Conservation (phyloP, 1,140 invertebrate species). For the Gonatopus flavifemur region DNA sequence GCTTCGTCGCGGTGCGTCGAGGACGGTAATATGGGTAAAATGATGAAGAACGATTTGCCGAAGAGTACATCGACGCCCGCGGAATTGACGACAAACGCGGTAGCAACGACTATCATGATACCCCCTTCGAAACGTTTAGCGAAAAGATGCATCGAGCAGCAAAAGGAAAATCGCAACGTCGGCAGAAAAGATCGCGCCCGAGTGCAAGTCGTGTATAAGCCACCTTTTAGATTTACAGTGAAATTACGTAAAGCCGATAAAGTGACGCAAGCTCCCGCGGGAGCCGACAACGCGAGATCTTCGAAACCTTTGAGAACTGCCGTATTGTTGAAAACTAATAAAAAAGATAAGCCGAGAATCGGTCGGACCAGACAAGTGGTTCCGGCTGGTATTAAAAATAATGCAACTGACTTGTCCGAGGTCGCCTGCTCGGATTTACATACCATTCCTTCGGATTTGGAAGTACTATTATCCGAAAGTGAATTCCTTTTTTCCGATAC, state of each 20-base stretch:
- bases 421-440: conserved; percentile 61
- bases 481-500: conserved; percentile 64
- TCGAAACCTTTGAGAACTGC: conserved; percentile 49
- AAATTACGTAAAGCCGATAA: conserved; percentile 73
- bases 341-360: conserved; percentile 44
- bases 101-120: conserved; percentile 14
- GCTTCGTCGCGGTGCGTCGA: conserved; percentile 63
- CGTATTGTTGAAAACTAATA: conserved; percentile 54
- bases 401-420: conserved; percentile 35
- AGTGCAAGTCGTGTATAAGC: conserved; percentile 81
- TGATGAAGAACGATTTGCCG: conserved; percentile 41
- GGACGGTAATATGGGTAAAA: conserved; percentile 40
- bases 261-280: conserved; percentile 34
- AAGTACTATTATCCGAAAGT: conserved; percentile 65
- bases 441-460: conserved; percentile 66
- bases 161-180: conserved; percentile 27
- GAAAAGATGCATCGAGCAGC: conserved; percentile 35
- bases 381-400: conserved; percentile 29
- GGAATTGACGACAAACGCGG: conserved; percentile 57
- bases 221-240: conserved; percentile 81
- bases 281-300: conserved; percentile 21
- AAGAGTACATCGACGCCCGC: conserved; percentile 76
- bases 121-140: conserved; percentile 24
- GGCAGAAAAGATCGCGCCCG: conserved; percentile 66
- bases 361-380: conserved; percentile 36